These are phyloP conservation scores for Rhagonycha lutea DNA, from an alignment of 2,888 invertebrate species.

Conservation along the genomic window DNA sequence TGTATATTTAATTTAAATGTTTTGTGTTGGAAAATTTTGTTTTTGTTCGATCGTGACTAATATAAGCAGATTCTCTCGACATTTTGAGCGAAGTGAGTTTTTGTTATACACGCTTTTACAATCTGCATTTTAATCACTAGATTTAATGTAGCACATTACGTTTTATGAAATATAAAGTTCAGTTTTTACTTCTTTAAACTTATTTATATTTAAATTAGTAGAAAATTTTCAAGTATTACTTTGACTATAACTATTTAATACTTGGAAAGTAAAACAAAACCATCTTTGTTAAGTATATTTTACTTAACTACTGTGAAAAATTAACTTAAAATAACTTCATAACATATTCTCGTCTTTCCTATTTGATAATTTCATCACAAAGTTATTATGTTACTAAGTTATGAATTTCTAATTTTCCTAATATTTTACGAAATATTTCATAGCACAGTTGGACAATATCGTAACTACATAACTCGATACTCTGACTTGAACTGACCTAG, in stretches of 20 bases:
- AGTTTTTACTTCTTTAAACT: neutral
- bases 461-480: no score
- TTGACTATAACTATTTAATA: neutral
- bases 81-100: slow-evolving; percentile 6
- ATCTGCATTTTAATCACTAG: slow-evolving; percentile 4
- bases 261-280: no score
- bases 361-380: no score
- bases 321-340: no score
- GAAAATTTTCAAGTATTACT: neutral
- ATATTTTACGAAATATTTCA: no score
- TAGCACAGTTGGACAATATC: no score
- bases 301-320: no score
- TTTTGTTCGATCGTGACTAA: slow-evolving; percentile 4
- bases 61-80: slow-evolving; percentile 2
- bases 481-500: no score
- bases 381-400: no score
- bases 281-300: no score
- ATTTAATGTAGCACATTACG: slow-evolving; percentile 4
- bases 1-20: neutral
- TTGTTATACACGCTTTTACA: slow-evolving; percentile 6
- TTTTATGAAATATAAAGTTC: slow-evolving; percentile 1
- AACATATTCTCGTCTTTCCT: no score
- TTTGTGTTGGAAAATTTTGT: slow-evolving; percentile 1
- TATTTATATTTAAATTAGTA: neutral
- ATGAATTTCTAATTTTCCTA: no score